Evolutionary conservation across 2,888 invertebrate species (phyloP), one percentile per base, ranked within the genome.

Genomic region (Atethmia centrago): DNA sequence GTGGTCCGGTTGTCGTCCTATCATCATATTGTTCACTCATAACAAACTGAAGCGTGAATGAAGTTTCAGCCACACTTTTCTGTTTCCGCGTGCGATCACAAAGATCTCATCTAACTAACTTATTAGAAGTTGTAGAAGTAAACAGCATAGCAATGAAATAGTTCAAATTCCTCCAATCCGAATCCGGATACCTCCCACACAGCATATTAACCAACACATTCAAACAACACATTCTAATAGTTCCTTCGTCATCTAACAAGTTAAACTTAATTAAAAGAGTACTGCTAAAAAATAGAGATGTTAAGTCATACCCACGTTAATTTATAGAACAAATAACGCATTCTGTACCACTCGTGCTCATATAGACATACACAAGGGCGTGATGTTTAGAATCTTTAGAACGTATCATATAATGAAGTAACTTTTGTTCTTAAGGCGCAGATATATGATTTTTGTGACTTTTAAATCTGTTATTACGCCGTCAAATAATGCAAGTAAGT

Each of bases 281-380:
- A 58, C 71, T 69, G 53, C 53, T 66, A 73, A 14, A 66, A 76
- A 79, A 86, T 76, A 74, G 49, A 79, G 67, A 64, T 53, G 51
- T 68, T 74, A 31, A 49, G 45, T 68, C 49, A 16, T 25, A 40
- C 66, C 28, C 51, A 63, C 62, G 89, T 87, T 91, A 90, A 91
- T 92, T 59, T 88, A 84, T 68, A 70, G 62, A 78, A 77, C 83
- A 88, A 89, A 88, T 82, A 87, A 76, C 80, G 69, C 69, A 75
- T 74, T 86, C 56, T 67, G 75, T 75, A 21, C 21, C 45, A 49
- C 55, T 71, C 51, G 28, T 59, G 53, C 45, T 68, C 58, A 73
- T 71, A 72, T 25, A 21, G 10, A 25, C 14, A 21, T n/a, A 31
- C 59, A 49, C 87, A 90, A 92, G 90, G 92, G 85, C 86, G 75